Conservation (phyloP, 2,113 vertebrate genomes). For the Megaceryle torquata region DNA sequence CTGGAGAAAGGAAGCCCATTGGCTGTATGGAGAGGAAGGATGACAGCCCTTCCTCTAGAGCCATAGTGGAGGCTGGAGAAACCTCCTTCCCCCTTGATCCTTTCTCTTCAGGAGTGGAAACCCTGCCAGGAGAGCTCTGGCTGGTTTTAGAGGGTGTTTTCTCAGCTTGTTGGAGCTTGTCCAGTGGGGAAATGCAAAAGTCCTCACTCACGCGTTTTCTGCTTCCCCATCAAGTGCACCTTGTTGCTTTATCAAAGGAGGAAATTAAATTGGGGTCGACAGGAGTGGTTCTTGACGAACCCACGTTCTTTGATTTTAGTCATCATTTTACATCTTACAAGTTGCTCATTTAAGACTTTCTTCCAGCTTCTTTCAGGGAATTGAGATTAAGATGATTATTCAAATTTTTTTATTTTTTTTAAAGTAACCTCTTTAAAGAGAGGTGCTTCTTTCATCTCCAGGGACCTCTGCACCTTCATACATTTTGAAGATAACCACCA, state of each 20-base stretch:
- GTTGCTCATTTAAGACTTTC: conserved; percentile 26
- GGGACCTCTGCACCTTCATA: neutral
- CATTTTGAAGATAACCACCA: neutral
- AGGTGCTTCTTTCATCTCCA: conserved; percentile 18
- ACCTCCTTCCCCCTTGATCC: neutral
- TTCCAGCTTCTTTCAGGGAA: conserved; percentile 8
- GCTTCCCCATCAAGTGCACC: neutral
- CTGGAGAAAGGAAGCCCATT: neutral
- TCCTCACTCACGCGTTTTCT: neutral
- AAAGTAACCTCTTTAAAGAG: conserved; percentile 13
- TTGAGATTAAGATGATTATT: conserved; percentile 23
- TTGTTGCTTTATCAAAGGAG: neutral
- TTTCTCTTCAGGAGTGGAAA: neutral
- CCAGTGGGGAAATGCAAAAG: neutral
- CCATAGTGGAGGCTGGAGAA: neutral
- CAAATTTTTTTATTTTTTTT: neutral
- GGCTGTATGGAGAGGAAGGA: neutral
- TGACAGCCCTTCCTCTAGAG: neutral
- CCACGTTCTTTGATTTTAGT: conserved; percentile 32
- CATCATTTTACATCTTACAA: conserved; percentile 9
- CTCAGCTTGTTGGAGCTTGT: neutral
- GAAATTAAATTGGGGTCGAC: neutral
- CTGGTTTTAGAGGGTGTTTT: neutral
- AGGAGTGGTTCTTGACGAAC: conserved; percentile 3
- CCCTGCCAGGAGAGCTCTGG: neutral